Evolutionary conservation across 2,888 invertebrate genomes (phyloP).

Genomic region (Stictocephala bisonia): DNA sequence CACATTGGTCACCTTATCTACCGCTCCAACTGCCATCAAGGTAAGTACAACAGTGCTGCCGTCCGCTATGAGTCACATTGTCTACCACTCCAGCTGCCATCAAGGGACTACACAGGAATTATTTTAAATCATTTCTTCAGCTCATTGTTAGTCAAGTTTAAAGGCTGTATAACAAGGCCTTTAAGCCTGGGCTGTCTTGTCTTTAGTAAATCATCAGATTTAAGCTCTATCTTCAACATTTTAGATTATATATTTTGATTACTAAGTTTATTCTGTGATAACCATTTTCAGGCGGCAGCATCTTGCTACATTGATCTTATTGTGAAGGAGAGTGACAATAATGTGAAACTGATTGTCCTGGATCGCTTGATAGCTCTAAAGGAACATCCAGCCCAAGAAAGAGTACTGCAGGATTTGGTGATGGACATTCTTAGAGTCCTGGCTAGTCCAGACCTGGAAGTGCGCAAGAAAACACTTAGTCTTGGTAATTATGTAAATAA

Average conservation of each 20-base stretch:
- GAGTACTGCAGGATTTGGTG: conserved; percentile 88
- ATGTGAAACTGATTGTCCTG: conserved; percentile 98
- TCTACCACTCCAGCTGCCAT: no score
- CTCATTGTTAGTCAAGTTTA: no score
- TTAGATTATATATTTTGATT: no score
- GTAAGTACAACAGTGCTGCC: no score
- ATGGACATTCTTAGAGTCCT: conserved; percentile 98
- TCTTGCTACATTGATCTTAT: conserved; percentile 98
- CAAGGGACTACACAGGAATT: no score
- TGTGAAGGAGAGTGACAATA: conserved; percentile 99
- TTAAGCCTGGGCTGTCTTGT: no score
- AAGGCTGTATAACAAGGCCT: no score
- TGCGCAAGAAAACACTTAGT: conserved; percentile 85
- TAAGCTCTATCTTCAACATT: no score
- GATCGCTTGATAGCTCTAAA: conserved; percentile 91
- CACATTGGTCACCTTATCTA: conserved; percentile 96
- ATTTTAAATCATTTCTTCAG: no score
- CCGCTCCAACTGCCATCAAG: conserved; percentile 96
- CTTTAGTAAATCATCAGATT: no score
- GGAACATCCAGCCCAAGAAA: conserved; percentile 84
- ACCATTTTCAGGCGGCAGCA: conserved; percentile 86
- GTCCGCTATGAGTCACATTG: no score
- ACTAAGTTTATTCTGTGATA: no score
- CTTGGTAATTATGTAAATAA: conserved; percentile 67
- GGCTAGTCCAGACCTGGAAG: conserved; percentile 94